Conservation (phyloP, 2,888 invertebrate genomes). For the Sthenelais limicola region DNA sequence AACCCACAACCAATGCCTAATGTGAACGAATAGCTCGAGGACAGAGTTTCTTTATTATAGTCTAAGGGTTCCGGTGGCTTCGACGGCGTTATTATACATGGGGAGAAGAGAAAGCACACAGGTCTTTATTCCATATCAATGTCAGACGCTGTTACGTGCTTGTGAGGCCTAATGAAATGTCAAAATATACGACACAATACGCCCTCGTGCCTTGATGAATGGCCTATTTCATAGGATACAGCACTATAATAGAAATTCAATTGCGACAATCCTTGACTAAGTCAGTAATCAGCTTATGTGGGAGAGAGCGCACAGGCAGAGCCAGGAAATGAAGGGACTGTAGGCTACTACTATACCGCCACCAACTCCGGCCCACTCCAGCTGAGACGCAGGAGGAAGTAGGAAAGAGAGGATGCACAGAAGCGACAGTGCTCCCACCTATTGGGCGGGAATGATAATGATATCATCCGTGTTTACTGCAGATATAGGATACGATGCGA, state of each 20-base stretch:
- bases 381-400: neutral
- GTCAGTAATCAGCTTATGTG: constrained; percentile 35
- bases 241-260: constrained; percentile 41
- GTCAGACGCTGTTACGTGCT: constrained; percentile 30
- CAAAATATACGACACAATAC: constrained; percentile 35
- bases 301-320: neutral
- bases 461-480: no score
- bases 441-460: no score
- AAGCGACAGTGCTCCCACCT: neutral
- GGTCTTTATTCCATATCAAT: no score
- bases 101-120: no score
- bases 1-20: no score
- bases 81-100: no score
- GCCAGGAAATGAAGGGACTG: constrained; percentile 30
- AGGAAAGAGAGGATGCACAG: neutral
- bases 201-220: constrained; percentile 33
- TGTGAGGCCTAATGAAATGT: constrained; percentile 37
- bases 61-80: no score
- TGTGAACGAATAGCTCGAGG: no score
- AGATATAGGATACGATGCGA: no score
- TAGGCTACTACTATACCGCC: neutral
- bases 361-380: constrained; percentile 4
- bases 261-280: constrained; percentile 28
- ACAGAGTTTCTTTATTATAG: no score
- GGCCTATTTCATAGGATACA: constrained; percentile 36